A percentile compares a stretch with the other conserved stretches of the same genome.
phyloP scores from a whole-genome alignment of 2,888 invertebrate species.

The Priocnemis perturbator region DNA sequence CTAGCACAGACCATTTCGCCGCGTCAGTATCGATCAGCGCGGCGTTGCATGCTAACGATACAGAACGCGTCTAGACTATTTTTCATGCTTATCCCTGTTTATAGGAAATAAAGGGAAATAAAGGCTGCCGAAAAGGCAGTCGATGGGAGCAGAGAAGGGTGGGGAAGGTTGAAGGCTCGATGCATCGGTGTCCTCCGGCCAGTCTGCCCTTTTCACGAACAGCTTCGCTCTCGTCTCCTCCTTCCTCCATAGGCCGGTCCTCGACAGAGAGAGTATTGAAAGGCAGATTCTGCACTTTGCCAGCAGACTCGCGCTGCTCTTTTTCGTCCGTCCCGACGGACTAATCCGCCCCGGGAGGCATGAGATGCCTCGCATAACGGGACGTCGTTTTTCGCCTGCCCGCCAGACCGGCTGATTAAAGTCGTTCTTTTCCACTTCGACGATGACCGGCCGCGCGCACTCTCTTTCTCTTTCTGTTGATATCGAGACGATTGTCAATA shows the following conservation, averaged over 20 bases:
- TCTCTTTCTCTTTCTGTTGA: too few relatives aligned
- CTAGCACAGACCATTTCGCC: too few relatives aligned
- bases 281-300: constrained; percentile 1
- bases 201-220: constrained; percentile 22
- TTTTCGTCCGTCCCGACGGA: constrained; percentile 2
- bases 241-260: too few relatives aligned
- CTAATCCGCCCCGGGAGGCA: constrained; percentile 4
- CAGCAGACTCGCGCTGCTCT: background rate
- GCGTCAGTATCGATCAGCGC: constrained; percentile 57
- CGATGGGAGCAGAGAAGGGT: background rate
- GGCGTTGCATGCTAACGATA: constrained; percentile 59
- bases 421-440: constrained; percentile 1
- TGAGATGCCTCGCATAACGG: background rate
- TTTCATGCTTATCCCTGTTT: constrained; percentile 64
- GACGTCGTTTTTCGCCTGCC: background rate
- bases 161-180: background rate
- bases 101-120: constrained; percentile 58
- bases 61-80: constrained; percentile 67
- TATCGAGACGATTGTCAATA: too few relatives aligned
- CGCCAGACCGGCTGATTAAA: constrained; percentile 10
- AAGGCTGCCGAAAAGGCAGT: constrained; percentile 25
- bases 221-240: background rate
- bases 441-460: too few relatives aligned
- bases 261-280: constrained; percentile 3
- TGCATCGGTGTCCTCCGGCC: constrained; percentile 30